These are phyloP conservation scores for Spodoptera littoralis DNA, from an alignment of 2,888 invertebrate species.

Conservation along the genomic window DNA sequence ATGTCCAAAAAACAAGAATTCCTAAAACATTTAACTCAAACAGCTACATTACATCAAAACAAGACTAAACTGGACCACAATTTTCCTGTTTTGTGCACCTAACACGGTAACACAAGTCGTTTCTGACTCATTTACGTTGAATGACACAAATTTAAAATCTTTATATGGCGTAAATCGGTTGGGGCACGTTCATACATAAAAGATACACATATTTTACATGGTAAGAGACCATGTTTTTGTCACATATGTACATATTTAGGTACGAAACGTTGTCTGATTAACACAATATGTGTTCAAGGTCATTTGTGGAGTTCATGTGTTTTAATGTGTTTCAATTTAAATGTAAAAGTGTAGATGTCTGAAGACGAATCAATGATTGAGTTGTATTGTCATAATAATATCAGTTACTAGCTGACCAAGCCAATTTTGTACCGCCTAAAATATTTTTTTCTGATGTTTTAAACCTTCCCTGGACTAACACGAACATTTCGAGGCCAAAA, in stretches of 20 bases:
- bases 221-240: not conserved
- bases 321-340: no score
- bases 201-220: not conserved
- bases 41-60: not conserved
- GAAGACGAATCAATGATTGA: no score
- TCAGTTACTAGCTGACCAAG: no score
- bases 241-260: not conserved
- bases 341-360: no score
- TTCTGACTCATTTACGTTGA: constrained; percentile 28
- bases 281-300: constrained; percentile 1
- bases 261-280: no score
- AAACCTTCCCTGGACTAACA: no score
- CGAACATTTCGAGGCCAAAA: no score
- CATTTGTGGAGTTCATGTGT: not conserved
- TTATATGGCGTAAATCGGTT: constrained; percentile 7
- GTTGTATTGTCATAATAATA: no score
- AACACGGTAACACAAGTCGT: constrained; percentile 15
- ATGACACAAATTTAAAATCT: constrained; percentile 18
- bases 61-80: not conserved
- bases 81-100: constrained; percentile 17
- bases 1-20: no score
- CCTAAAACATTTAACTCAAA: no score
- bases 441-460: no score
- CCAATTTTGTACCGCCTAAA: no score
- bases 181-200: constrained; percentile 5